Base-by-base conservation (phyloP, 2,113 vertebrate species). In the Meles meles region DNA sequence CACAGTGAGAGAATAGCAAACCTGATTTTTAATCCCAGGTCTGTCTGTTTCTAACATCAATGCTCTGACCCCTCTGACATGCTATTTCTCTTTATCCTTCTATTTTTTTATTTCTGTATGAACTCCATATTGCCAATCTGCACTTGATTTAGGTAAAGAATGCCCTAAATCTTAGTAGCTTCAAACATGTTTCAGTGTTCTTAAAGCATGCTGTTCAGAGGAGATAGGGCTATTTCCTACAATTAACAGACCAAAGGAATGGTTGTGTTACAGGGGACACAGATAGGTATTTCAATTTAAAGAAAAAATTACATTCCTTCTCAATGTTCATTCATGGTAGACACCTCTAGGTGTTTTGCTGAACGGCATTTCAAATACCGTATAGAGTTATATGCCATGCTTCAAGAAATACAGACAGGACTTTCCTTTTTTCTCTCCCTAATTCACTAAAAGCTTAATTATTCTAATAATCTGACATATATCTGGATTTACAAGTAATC, bases 401-500 rank as follows among this genome's bases (percentile, higher is more conserved):
- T 92, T 94, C 83, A 84, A 86, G 42, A 92, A 34, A 57, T 49
- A 21, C 52, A 93, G 55, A 81, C 49, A 65, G 3, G 95, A 7
- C 9, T 49, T 89, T 93, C n/a, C 27, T 37, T 86, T 57, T 47
- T 87, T 71, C 34, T 88, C 34, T 88, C 37, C 13, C 27, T 39
- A 3, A 47, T 77, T 82, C 63, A 39, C 20, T 86, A 14, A 49
- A 96, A 72, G 7, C 74, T 84, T 94, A 89, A 87, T 98, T 96
- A 87, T 83, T 88, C 72, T 95, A 93, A 55, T 55, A 92, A 69
- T 44, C 81, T 97, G 96, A 94, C 65, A 87, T 67, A 34, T 83
- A 91, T 92, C 79, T 96, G 59, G 52, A 96, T 95, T 98, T 96
- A 93, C 67, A 94, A 90, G 88, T 94, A 92, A 94, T 93, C 44